Conservation (phyloP, 2,113 vertebrate species). For the Acinonyx jubatus region DNA sequence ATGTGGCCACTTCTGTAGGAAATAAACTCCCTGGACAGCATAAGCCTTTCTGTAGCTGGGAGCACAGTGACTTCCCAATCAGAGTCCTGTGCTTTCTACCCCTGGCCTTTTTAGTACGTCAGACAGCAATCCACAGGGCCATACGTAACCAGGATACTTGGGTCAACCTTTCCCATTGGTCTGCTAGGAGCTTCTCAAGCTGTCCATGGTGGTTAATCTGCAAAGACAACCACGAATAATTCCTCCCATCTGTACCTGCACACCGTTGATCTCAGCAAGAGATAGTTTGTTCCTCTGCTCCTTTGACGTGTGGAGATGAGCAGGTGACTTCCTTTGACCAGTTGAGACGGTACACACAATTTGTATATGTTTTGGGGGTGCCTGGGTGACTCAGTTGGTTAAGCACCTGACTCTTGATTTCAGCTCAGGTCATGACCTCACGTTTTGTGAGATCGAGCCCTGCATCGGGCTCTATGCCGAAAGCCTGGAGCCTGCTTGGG, state of each 20-base stretch:
- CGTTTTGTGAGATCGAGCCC: too few species aligned
- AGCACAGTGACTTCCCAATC: not conserved
- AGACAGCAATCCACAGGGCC: not conserved
- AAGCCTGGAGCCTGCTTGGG: too few species aligned
- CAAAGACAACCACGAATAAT: not conserved
- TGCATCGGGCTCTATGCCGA: rapidly evolving
- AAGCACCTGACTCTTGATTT: too few species aligned
- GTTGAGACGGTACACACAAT: not conserved
- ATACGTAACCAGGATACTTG: not conserved
- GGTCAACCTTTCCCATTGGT: not conserved
- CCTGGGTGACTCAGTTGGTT: too few species aligned
- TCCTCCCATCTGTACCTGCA: not conserved
- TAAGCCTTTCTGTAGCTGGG: not conserved
- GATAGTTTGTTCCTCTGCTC: not conserved
- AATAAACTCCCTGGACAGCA: not conserved
- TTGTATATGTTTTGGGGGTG: too few species aligned
- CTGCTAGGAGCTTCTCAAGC: not conserved
- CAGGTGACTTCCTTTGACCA: not conserved
- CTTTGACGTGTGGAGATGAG: not conserved
- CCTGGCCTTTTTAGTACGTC: not conserved
- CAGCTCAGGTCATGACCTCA: too few species aligned
- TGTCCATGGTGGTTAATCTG: not conserved
- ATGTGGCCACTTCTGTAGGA: not conserved
- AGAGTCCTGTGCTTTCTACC: not conserved
- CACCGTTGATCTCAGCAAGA: not conserved